phyloP scores from a whole-genome alignment of 2,888 invertebrate species.

The Caradrina kadenii region DNA sequence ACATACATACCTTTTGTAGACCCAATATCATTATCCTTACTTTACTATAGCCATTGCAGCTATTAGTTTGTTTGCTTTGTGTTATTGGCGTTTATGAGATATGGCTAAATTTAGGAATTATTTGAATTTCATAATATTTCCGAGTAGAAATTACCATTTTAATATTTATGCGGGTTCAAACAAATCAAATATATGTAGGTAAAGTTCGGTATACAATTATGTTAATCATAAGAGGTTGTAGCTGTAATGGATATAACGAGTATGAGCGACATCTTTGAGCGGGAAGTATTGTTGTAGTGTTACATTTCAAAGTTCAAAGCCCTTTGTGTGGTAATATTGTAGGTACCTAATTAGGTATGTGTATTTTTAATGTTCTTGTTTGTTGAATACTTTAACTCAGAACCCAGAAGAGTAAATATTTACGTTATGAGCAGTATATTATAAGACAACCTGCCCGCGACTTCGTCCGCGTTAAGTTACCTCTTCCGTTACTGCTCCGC shows the following conservation, averaged over 20 bases:
- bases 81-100: constrained; percentile 28
- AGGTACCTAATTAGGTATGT: not conserved
- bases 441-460: too few relatives aligned
- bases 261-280: not conserved
- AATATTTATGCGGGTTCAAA: not conserved
- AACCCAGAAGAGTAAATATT: not conserved
- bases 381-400: not conserved
- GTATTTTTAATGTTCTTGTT: not conserved
- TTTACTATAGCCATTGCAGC: constrained; percentile 18
- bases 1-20: constrained; percentile 29
- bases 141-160: not conserved
- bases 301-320: not conserved
- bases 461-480: too few relatives aligned
- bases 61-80: constrained; percentile 40
- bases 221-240: not conserved
- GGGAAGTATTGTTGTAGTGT: not conserved
- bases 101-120: not conserved
- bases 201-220: not conserved
- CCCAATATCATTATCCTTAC: constrained; percentile 26
- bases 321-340: not conserved
- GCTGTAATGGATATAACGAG: not conserved
- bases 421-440: not conserved
- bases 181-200: not conserved
- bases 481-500: too few relatives aligned
- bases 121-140: not conserved